Percentiles rank a stretch among this genome's conserved stretches.
Evolutionary conservation across 2,888 invertebrate genomes (phyloP).

Genomic region (Ditylenchus weischeri): DNA sequence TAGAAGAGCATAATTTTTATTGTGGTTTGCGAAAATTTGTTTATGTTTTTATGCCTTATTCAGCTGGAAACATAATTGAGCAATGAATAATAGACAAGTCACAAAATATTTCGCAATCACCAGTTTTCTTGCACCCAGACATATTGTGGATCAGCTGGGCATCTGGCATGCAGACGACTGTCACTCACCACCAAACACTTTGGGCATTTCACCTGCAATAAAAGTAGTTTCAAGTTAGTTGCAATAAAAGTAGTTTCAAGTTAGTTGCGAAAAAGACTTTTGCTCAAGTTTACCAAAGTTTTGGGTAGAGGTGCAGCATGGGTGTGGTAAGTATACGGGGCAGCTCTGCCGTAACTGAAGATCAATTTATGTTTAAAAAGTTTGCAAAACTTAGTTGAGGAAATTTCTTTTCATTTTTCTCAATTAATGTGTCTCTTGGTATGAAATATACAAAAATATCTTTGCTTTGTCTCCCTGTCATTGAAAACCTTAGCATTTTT

Average conservation of each 20-base stretch:
- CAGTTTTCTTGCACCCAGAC: not conserved
- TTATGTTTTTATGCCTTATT: too few species aligned
- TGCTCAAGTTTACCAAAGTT: conserved; percentile 10
- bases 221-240: not conserved
- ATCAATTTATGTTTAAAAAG: not conserved
- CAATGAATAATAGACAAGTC: too few species aligned
- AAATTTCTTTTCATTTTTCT: not conserved
- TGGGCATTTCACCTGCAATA: conserved; percentile 24
- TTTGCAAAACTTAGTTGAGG: not conserved
- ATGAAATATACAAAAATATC: too few species aligned
- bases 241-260: not conserved
- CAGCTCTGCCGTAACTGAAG: conserved; percentile 16
- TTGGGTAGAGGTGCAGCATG: conserved; percentile 19
- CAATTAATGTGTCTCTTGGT: too few species aligned
- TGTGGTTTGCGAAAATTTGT: too few species aligned
- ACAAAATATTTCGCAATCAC: too few species aligned
- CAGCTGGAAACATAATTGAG: too few species aligned
- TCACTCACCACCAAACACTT: conserved; percentile 25
- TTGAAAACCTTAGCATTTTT: too few species aligned
- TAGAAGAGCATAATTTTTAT: too few species aligned
- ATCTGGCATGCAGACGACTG: conserved; percentile 23
- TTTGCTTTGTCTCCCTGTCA: too few species aligned
- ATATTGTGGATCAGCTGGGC: conserved; percentile 20
- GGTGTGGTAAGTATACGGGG: conserved; percentile 19
- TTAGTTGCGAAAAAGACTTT: not conserved